Base-by-base conservation (phyloP, 2,113 vertebrate species). In the Coreoperca whiteheadi region DNA sequence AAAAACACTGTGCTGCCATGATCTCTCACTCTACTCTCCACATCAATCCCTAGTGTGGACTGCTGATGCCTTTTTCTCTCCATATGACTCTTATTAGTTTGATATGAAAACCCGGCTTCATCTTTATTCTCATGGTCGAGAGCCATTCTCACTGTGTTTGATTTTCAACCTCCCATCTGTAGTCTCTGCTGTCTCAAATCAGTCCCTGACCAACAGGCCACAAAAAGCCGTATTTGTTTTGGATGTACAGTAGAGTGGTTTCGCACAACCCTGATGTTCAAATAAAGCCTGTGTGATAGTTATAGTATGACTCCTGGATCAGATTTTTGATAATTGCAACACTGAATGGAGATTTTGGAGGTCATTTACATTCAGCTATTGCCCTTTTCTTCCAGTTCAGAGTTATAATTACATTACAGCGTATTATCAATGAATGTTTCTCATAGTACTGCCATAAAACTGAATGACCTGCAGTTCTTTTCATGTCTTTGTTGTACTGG, bases 1-100 rank as follows among this genome's bases (percentile, higher is more conserved):
- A 88, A 88, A 89, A 91, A 88, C 91, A 87, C 46, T 32, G 37
- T 0, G 30, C 82, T 89, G 88, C 86, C 85, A 85, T 68, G 74
- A 92, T 88, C 82, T 76, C 86, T 91, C 67, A 48, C 86, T 87
- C 82, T 66, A 2, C 69, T 85, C 90, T 74, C 91, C 84, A 85
- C 91, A 90, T 90, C 89, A 91, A 73, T 86, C 88, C 81, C 72
- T 69, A 59, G 70, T 77, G 84, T 86, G 77, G 65, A 79, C 87
- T 50, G 74, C 66, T 39, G 86, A 70, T 86, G 79, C 87, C 87
- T 83, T 77, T 81, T 77, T 80, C 81, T 79, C 74, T 57, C 88
- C 92, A 94, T 88, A 85, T 93, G 90, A 90, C 84, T 92, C 82
- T 77, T 85, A 88, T 93, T 93, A 93, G 84, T 72, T 83, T 79